Percentiles rank a stretch among this genome's conserved stretches.
These are phyloP conservation scores for Callipepla californica DNA, from an alignment of 2,113 vertebrate species.

Conservation along the genomic window DNA sequence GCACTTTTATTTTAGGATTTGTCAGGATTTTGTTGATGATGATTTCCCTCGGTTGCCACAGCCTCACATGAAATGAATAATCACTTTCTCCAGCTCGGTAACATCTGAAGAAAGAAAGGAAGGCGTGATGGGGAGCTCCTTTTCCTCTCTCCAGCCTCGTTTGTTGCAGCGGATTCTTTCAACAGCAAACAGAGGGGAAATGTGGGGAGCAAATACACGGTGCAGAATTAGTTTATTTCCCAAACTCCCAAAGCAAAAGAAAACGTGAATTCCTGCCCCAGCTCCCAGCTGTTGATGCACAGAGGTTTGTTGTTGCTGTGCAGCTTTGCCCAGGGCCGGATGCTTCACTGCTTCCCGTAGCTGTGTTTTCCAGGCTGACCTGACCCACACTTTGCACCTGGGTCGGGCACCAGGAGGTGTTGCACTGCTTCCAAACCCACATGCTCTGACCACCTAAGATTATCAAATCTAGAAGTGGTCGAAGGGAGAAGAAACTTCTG, in stretches of 20 bases:
- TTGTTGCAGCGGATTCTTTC: not conserved
- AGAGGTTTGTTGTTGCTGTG: not conserved
- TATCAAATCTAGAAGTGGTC: not conserved
- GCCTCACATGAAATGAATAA: not conserved
- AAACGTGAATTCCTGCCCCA: not conserved
- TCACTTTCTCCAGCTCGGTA: not conserved
- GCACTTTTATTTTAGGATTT: not conserved
- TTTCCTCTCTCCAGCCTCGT: not conserved
- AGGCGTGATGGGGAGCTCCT: not conserved
- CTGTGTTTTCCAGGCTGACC: too few species aligned
- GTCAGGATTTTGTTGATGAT: not conserved
- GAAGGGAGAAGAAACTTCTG: slow-evolving; percentile 27
- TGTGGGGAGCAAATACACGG: not conserved
- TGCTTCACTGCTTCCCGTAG: too few species aligned
- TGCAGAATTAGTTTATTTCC: not conserved
- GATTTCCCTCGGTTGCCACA: not conserved
- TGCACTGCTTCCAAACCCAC: too few species aligned
- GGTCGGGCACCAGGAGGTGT: too few species aligned
- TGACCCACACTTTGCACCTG: too few species aligned
- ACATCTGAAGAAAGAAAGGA: not conserved
- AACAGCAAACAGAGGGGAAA: not conserved
- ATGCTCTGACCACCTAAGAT: not conserved
- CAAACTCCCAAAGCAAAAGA: not conserved
- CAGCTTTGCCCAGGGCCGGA: not conserved
- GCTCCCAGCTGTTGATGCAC: not conserved